Conservation (phyloP, 1,140 invertebrate genomes). For the Amyelois transitella region DNA sequence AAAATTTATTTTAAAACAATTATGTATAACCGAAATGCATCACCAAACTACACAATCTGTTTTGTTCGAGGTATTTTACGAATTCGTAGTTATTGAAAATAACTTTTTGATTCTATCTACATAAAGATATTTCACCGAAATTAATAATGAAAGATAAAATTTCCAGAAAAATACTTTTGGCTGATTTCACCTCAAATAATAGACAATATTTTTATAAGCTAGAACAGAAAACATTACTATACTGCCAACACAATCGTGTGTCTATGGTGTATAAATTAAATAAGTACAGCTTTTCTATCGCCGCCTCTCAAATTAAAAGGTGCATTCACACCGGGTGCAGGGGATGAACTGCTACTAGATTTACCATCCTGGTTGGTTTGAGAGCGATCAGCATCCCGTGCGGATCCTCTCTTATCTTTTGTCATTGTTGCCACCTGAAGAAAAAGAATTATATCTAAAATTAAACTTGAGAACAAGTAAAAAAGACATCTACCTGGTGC, state of each 20-base stretch:
- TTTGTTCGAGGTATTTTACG: too few species aligned
- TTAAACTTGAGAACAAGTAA: neutral
- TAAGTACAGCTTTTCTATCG: constrained; percentile 63
- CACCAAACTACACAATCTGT: too few species aligned
- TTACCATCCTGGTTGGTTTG: constrained; percentile 31
- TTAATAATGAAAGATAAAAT: too few species aligned
- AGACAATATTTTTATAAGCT: too few species aligned
- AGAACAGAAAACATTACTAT: neutral
- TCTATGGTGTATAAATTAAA: constrained; percentile 25
- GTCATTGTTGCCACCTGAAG: constrained; percentile 53
- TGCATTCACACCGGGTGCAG: constrained; percentile 33
- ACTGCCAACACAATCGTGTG: neutral
- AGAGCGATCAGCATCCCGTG: constrained; percentile 22
- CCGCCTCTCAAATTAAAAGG: constrained; percentile 49
- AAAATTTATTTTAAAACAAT: too few species aligned
- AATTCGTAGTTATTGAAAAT: too few species aligned
- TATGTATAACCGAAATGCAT: too few species aligned
- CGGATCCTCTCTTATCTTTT: constrained; percentile 44
- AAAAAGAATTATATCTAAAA: constrained; percentile 3
- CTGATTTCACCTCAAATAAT: too few species aligned
- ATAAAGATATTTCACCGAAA: too few species aligned
- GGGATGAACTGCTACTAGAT: constrained; percentile 25
- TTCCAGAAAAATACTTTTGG: too few species aligned
- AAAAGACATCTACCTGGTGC: too few species aligned
- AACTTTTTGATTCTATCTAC: too few species aligned